phyloP scores from a whole-genome alignment of 2,888 invertebrate genomes.

The Agapostemon virescens region DNA sequence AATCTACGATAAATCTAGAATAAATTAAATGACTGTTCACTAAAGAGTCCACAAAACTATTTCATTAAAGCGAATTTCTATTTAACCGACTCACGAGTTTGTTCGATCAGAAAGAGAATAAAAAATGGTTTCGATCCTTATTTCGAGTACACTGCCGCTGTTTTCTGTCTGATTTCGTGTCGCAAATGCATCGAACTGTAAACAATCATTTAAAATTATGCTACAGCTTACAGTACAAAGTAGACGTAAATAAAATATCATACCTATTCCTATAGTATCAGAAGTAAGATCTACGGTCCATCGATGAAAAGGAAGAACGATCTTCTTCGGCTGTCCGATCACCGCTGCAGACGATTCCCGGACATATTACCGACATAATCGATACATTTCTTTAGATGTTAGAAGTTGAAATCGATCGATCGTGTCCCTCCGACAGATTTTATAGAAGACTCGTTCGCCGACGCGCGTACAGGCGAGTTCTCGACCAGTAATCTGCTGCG shows the following conservation, averaged over 20 bases:
- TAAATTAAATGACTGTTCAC: background rate
- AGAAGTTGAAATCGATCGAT: background rate
- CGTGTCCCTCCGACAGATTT: background rate
- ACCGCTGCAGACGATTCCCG: background rate
- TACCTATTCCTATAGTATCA: slow-evolving; percentile 20
- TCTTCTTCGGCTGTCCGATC: background rate
- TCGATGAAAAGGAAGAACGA: background rate
- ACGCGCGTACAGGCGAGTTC: background rate
- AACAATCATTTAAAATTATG: background rate
- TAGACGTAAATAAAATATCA: slow-evolving; percentile 17
- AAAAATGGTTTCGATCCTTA: background rate
- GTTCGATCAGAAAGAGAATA: background rate
- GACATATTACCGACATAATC: background rate
- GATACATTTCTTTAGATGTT: background rate
- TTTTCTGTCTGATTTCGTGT: background rate
- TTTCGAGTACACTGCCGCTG: background rate
- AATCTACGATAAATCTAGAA: background rate
- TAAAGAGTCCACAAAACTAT: background rate
- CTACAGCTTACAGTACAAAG: background rate
- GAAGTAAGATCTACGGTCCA: background rate
- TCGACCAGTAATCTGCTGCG: slow-evolving; percentile 2
- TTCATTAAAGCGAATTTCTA: background rate
- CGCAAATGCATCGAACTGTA: background rate
- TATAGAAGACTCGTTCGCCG: background rate
- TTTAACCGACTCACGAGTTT: background rate